A percentile compares a stretch with the other conserved stretches of the same genome.
These are phyloP conservation scores for Trachymyrmex septentrionalis DNA, from an alignment of 1,140 invertebrate genomes.

Conservation along the genomic window DNA sequence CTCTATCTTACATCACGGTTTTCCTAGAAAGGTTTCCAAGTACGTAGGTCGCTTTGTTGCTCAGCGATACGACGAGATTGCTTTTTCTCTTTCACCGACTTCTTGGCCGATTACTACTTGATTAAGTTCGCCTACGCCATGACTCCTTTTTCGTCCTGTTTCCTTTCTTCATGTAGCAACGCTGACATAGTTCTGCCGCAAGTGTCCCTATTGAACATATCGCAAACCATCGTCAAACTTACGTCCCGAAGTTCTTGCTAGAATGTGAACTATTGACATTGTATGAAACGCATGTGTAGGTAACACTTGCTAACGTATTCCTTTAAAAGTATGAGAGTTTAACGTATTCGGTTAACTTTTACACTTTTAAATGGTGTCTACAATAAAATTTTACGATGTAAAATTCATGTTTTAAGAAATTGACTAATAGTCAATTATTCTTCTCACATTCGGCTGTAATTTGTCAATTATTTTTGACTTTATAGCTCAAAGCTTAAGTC, in stretches of 20 bases:
- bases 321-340: neutral
- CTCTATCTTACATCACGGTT: slow-evolving; percentile 26
- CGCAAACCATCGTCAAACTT: slow-evolving; percentile 34
- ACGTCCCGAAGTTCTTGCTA: slow-evolving; percentile 25
- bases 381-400: too few relatives aligned
- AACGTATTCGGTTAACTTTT: neutral
- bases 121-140: slow-evolving; percentile 60
- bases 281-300: neutral
- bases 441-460: too few relatives aligned
- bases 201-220: slow-evolving; percentile 48
- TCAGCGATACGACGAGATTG: slow-evolving; percentile 43
- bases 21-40: slow-evolving; percentile 38
- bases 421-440: too few relatives aligned
- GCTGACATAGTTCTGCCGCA: slow-evolving; percentile 49
- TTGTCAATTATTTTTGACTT: too few relatives aligned
- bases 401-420: too few relatives aligned
- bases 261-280: neutral
- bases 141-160: slow-evolving; percentile 17
- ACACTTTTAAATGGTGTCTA: too few relatives aligned
- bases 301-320: neutral
- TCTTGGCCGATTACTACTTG: slow-evolving; percentile 48
- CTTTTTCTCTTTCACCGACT: slow-evolving; percentile 53
- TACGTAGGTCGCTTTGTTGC: slow-evolving; percentile 47
- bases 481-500: too few relatives aligned
- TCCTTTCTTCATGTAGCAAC: slow-evolving; percentile 14